Evolutionary conservation across 92 coral and sea anemone species (phyloP), one percentile per base, ranked within the genome.

Genomic region (Virgularia gustaviana): DNA sequence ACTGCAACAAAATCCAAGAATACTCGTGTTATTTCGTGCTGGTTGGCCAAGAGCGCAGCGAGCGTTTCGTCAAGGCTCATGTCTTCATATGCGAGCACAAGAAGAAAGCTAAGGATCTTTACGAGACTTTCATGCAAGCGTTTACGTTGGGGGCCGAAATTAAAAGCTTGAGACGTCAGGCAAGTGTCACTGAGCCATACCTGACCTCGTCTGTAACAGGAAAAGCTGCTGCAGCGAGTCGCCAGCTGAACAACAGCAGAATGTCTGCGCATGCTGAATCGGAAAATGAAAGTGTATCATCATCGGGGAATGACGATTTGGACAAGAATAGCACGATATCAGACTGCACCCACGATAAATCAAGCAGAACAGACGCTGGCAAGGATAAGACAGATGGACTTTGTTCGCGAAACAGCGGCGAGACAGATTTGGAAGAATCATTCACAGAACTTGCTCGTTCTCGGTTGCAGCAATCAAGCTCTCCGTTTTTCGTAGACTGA

Each of bases 41-140:
- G 1, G 73, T 66, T 42, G 73, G 57, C 13, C 73, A 23, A 11
- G 73, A 42, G 12, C 57, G 47, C 4, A 44, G 73, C 37, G 73
- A 66, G 1, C 23, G 43, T 18, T 25, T 1, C 34, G 58, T 66
- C 4, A 66, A 66, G 34, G 73, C 73, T 27, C 73, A 66, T 28
- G 56, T 66, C 15, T 66, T 66, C 10, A 18, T 66, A 2, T 66
- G 73, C 34, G 57, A 66, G 13, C 37, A 44, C n/a, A 66, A 66
- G 19, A 16, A 31, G 11, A 44, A 66, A 47, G 57, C 57, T 10
- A 66, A 44, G 30, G 2, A 24, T 9, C 42, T 66, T 12, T 66
- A 66, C 11, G 52, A 66, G 6, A 66, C 73, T 2, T 66, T 66
- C 38, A 44, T 47, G 4, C 24, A 44, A 13, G 41, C 49, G 58